phyloP scores from a whole-genome alignment of 2,797 vertebrate species.

The Denticeps clupeoides region DNA sequence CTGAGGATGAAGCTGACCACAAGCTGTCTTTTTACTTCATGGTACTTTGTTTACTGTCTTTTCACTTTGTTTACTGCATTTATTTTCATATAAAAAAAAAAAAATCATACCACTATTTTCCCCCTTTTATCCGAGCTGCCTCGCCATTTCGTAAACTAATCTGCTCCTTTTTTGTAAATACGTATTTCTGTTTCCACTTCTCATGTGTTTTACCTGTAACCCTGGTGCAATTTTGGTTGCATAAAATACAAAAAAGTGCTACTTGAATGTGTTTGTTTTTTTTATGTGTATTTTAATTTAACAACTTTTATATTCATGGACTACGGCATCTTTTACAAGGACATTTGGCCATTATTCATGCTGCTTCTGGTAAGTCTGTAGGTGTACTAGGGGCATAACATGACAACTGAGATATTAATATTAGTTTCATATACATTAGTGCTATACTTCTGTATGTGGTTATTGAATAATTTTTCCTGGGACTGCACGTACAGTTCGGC shows the following conservation, averaged over 20 bases:
- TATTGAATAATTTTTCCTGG: no score
- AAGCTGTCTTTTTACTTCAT: conserved; percentile 61
- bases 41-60: conserved; percentile 39
- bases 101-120: conserved; percentile 56
- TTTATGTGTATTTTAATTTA: background rate
- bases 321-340: no score
- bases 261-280: conserved; percentile 50
- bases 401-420: no score
- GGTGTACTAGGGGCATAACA: no score
- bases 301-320: background rate
- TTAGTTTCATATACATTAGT: no score
- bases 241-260: conserved; percentile 64
- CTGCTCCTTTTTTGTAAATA: conserved; percentile 56
- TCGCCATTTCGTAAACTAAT: conserved; percentile 50
- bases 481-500: no score
- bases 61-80: conserved; percentile 8
- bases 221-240: conserved; percentile 62
- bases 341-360: no score
- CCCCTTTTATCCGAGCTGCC: conserved; percentile 36
- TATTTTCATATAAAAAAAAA: no score
- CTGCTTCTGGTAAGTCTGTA: no score
- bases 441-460: no score
- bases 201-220: conserved; percentile 40
- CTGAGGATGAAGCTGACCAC: conserved; percentile 48
- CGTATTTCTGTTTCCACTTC: conserved; percentile 23